Base-by-base conservation (phyloP, 2,888 invertebrate species). In the Alloscopus bannaensis region DNA sequence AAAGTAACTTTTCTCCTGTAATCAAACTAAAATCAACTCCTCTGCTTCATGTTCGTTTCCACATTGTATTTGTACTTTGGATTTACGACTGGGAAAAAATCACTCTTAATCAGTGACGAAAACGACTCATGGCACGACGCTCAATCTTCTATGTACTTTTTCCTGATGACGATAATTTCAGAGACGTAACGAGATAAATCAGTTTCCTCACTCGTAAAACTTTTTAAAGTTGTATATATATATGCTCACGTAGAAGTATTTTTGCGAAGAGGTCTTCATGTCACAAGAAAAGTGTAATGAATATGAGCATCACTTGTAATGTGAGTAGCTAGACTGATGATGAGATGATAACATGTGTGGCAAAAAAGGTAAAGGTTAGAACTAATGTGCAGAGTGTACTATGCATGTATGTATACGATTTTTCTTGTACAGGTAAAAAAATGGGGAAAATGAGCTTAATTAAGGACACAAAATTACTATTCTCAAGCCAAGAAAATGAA, bases 371-470 rank as follows among this genome's bases (percentile, higher is more conserved):
- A 36, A 52, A 47, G 36, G 42, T 55, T 24, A 40, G 36, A 50
- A 31, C 50, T 31, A 20, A 24, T 13, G 59, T 4, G 1, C 26
- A 36, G 11, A 22, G 31, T 18, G 22, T 22, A 62, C 26, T n/a
- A n/a, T n/a, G n/a, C n/a, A n/a, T n/a, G n/a, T n/a, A n/a, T n/a
- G n/a, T n/a, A n/a, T n/a, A n/a, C n/a, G n/a, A n/a, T n/a, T n/a
- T n/a, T n/a, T n/a, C n/a, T n/a, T n/a, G n/a, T n/a, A n/a, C n/a
- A n/a, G n/a, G n/a, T n/a, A n/a, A n/a, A n/a, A n/a, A n/a, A n/a
- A n/a, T n/a, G n/a, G n/a, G n/a, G n/a, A 66, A 52, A 59, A 59
- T 59, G 59, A 45, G 42, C 29, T 59, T 70, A 70, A 69, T 69
- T 69, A 68, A 59, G 36, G 29, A 45, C 28, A 40, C 42, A 69